These are phyloP conservation scores for Neelides folsomi DNA, from an alignment of 2,888 invertebrate species.

Conservation along the genomic window DNA sequence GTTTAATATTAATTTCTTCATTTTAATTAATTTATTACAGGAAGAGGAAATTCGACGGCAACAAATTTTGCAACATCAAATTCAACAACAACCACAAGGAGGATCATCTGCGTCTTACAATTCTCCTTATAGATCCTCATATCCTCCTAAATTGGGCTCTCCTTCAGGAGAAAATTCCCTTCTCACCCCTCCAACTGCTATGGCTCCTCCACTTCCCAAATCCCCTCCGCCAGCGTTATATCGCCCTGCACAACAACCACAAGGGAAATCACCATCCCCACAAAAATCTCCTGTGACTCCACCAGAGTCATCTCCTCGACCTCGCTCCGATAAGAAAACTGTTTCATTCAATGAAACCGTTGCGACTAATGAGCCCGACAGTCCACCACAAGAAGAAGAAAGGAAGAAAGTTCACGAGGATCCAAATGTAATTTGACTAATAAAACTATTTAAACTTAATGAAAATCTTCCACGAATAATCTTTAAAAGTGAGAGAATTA, in stretches of 20 bases:
- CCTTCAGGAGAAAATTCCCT: constrained; percentile 37
- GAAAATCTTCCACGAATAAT: too few relatives aligned
- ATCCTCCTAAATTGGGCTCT: constrained; percentile 35
- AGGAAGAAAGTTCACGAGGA: constrained; percentile 56
- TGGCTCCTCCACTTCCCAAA: constrained; percentile 29
- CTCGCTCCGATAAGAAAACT: constrained; percentile 28
- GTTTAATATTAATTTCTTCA: neutral
- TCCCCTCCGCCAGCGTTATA: constrained; percentile 26
- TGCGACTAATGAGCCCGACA: constrained; percentile 45
- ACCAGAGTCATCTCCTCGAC: constrained; percentile 34
- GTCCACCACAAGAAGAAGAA: constrained; percentile 38
- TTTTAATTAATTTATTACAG: constrained; percentile 12
- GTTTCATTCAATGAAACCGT: constrained; percentile 32
- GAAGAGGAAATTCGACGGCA: constrained; percentile 40
- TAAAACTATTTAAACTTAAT: too few relatives aligned
- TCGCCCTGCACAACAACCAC: constrained; percentile 2
- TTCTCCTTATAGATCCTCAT: constrained; percentile 36
- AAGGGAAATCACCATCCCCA: constrained; percentile 13
- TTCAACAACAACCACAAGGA: constrained; percentile 28
- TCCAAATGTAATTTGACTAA: constrained; percentile 71
- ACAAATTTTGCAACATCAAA: constrained; percentile 25
- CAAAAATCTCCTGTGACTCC: constrained; percentile 34
- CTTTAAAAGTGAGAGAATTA: too few relatives aligned
- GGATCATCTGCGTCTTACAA: constrained; percentile 35
- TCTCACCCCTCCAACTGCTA: constrained; percentile 33